phyloP scores from a whole-genome alignment of 1,140 invertebrate genomes.

The Cydia splendana region DNA sequence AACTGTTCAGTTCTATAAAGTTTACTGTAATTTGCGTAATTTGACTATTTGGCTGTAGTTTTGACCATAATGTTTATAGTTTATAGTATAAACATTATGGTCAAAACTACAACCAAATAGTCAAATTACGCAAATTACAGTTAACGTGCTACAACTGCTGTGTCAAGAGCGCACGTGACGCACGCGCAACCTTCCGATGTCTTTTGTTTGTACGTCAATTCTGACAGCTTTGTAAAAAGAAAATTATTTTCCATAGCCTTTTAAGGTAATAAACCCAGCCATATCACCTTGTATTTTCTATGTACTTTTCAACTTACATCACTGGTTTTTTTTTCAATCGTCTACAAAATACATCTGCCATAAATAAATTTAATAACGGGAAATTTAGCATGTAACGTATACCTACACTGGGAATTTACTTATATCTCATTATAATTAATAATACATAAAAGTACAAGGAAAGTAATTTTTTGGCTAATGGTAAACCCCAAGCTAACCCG shows the following conservation, averaged over 20 bases:
- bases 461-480: not conserved
- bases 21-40: conserved; percentile 24
- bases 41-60: not conserved
- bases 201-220: conserved; percentile 25
- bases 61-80: not conserved
- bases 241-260: not conserved
- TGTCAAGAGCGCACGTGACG: conserved; percentile 25
- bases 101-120: not conserved
- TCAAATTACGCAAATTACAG: conserved; percentile 21
- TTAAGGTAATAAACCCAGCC: not conserved
- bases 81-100: not conserved
- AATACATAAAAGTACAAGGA: not conserved
- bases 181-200: conserved; percentile 9
- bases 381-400: not conserved
- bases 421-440: no score
- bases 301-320: not conserved
- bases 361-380: not conserved
- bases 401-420: no score
- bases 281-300: not conserved
- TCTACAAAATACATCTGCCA: no score
- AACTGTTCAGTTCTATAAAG: not conserved
- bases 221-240: not conserved
- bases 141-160: conserved; percentile 11
- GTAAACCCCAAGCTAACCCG: not conserved
- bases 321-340: no score